Conservation (phyloP, 2,888 invertebrate genomes). For the Synergus laeviventris region DNA sequence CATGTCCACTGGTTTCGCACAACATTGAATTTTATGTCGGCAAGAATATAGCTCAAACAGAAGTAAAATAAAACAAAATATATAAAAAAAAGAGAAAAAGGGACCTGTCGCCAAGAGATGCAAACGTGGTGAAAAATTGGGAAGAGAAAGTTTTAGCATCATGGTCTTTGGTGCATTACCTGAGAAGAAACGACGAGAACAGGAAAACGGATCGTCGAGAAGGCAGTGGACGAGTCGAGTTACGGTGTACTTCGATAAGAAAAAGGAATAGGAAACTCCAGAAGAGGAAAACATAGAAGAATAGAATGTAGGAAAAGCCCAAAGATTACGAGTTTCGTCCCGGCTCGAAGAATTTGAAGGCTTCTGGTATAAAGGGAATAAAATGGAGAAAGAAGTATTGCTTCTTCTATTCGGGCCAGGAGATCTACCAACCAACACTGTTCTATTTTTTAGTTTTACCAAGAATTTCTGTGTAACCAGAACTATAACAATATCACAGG, state of each 20-base stretch:
- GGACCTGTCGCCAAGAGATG: constrained; percentile 17
- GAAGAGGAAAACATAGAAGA: constrained; percentile 26
- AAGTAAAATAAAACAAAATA: not conserved
- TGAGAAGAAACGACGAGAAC: constrained; percentile 36
- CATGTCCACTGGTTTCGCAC: not conserved
- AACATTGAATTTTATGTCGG: not conserved
- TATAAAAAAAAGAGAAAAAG: not conserved
- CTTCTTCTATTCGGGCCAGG: not conserved
- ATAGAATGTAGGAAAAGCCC: constrained; percentile 7
- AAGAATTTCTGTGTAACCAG: constrained; percentile 5
- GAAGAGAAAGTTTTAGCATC: constrained; percentile 21
- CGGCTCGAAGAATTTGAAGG: constrained; percentile 6
- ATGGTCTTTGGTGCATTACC: constrained; percentile 24
- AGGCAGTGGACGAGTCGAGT: constrained; percentile 28
- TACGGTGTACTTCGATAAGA: constrained; percentile 30
- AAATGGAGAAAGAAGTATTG: constrained; percentile 4
- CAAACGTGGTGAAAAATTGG: constrained; percentile 13
- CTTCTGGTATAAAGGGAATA: constrained; percentile 22
- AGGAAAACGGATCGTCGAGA: constrained; percentile 17
- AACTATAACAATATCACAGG: not conserved
- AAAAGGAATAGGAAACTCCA: constrained; percentile 29
- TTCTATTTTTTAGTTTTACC: not conserved
- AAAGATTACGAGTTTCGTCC: constrained; percentile 28
- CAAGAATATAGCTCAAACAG: not conserved
- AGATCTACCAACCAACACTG: not conserved